Conservation (phyloP, 2,797 vertebrate genomes). For the Tiaroga cobitis region DNA sequence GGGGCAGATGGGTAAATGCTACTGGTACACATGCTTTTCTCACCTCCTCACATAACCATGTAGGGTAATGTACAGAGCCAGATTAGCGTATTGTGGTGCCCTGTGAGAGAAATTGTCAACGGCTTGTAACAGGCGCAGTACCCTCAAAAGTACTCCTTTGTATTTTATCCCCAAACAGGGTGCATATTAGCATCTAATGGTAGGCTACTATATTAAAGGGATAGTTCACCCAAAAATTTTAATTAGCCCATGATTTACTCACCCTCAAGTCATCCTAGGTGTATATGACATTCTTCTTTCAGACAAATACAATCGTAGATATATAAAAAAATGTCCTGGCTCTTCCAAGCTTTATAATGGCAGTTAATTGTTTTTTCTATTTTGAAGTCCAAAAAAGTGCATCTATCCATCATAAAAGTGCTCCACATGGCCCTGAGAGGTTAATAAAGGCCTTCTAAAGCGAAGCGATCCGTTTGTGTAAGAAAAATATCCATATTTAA, state of each 20-base stretch:
- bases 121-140: background rate
- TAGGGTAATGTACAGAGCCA: slow-evolving; percentile 57
- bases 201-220: background rate
- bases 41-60: slow-evolving; percentile 54
- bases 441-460: too few relatives aligned
- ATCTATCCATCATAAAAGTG: too few relatives aligned
- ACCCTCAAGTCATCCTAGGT: too few relatives aligned
- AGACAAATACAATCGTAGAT: too few relatives aligned
- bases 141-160: background rate
- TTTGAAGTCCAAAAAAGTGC: too few relatives aligned
- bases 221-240: background rate
- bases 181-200: background rate
- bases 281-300: too few relatives aligned
- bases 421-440: too few relatives aligned
- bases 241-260: background rate
- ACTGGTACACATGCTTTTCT: slow-evolving; percentile 48
- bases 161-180: background rate
- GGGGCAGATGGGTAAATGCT: slow-evolving; percentile 52
- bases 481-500: too few relatives aligned
- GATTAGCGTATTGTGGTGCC: background rate
- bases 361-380: too few relatives aligned
- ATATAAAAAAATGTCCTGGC: too few relatives aligned
- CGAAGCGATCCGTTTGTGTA: too few relatives aligned
- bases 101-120: background rate
- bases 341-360: too few relatives aligned